Conservation (phyloP, 2,888 invertebrate genomes). For the Lampropteryx suffumata region DNA sequence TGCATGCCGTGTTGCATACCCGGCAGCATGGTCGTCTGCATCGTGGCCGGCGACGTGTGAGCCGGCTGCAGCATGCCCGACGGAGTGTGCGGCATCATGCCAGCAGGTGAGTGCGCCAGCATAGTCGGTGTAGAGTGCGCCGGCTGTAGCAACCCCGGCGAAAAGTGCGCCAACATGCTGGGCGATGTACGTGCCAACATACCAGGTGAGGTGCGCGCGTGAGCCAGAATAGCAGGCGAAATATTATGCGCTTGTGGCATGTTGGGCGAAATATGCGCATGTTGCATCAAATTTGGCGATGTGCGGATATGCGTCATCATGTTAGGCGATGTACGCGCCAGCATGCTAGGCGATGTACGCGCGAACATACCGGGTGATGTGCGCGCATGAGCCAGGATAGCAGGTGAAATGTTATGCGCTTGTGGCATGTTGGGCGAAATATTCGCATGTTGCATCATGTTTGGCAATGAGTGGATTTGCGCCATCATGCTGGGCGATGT, state of each 20-base stretch:
- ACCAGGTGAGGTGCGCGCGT: background rate
- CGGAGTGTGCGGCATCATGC: conserved; percentile 8
- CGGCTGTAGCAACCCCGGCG: conserved; percentile 12
- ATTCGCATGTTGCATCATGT: conserved; percentile 6
- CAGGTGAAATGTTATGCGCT: conserved; percentile 4
- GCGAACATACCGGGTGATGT: background rate
- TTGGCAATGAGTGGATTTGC: conserved; percentile 1
- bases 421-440: conserved; percentile 3
- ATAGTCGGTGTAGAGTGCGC: conserved; percentile 9
- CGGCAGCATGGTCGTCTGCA: conserved; percentile 32
- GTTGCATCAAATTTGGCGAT: conserved; percentile 11
- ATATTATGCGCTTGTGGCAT: conserved; percentile 2
- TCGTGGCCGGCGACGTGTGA: background rate
- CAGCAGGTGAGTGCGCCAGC: background rate
- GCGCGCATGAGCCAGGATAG: background rate
- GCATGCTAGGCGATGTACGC: background rate
- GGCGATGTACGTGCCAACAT: background rate
- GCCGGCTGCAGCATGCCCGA: conserved; percentile 4
- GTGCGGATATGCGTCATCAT: background rate
- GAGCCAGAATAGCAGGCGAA: background rate
- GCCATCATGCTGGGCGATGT: conserved; percentile 4
- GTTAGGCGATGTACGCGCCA: conserved; percentile 3
- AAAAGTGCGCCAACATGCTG: background rate
- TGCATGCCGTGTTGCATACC: conserved; percentile 15
- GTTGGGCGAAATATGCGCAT: conserved; percentile 2